A percentile compares a stretch with the other conserved stretches of the same genome.
These are phyloP conservation scores for Tetrapedia diversipes DNA, from an alignment of 2,888 invertebrate species.

Conservation along the genomic window DNA sequence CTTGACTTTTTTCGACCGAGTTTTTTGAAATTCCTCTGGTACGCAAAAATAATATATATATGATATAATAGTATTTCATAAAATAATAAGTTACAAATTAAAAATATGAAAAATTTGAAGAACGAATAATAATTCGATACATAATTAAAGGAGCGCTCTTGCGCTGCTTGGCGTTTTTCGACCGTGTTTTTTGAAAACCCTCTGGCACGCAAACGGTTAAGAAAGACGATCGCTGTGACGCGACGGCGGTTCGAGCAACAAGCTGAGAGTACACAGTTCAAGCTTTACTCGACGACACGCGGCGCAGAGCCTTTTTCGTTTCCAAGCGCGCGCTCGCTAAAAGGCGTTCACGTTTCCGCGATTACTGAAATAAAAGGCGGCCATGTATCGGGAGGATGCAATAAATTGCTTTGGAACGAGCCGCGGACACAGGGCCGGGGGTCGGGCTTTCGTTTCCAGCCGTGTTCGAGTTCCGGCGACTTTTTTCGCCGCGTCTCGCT, in stretches of 20 bases:
- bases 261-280: constrained; percentile 35
- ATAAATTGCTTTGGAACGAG: constrained; percentile 50
- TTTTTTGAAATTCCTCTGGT: no score
- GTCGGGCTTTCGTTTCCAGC: constrained; percentile 33
- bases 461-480: constrained; percentile 1
- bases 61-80: no score
- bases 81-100: no score
- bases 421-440: constrained; percentile 29
- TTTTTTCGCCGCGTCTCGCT: constrained; percentile 13
- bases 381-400: constrained; percentile 29
- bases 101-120: no score
- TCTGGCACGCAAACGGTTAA: no score
- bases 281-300: constrained; percentile 40
- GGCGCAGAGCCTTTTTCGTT: constrained; percentile 7
- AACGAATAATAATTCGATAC: no score
- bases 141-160: no score
- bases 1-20: no score
- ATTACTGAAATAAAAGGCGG: constrained; percentile 37
- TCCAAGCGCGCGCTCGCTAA: constrained; percentile 10
- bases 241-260: not conserved
- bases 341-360: constrained; percentile 51
- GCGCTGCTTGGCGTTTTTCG: no score
- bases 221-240: constrained; percentile 33
- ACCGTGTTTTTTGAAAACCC: no score
- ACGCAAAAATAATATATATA: no score